These are phyloP conservation scores for Vulpes lagopus DNA, from an alignment of 2,113 vertebrate species.

Conservation along the genomic window DNA sequence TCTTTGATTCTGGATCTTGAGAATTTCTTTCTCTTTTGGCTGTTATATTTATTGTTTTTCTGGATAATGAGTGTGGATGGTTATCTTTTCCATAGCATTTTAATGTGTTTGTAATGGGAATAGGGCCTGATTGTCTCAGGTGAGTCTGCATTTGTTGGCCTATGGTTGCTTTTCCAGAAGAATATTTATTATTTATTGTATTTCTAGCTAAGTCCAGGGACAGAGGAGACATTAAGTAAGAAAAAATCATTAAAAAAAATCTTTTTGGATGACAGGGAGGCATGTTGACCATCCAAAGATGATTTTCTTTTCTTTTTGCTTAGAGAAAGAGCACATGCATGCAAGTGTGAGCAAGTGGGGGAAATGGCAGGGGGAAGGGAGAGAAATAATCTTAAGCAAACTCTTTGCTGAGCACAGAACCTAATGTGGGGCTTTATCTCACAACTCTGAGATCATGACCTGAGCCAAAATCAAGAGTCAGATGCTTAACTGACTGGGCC, in stretches of 20 bases:
- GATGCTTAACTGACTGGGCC: not conserved
- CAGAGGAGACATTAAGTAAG: not conserved
- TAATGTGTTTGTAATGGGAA: not conserved
- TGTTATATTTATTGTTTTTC: not conserved
- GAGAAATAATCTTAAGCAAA: not conserved
- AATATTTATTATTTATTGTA: not conserved
- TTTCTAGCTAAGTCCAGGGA: rapidly evolving
- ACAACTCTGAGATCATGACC: not conserved
- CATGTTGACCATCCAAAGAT: not conserved
- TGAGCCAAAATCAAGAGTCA: not conserved
- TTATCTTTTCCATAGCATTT: not conserved
- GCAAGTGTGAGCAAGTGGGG: not conserved
- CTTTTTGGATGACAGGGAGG: not conserved
- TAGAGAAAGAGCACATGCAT: not conserved
- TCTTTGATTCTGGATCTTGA: not conserved
- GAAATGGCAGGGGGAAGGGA: not conserved
- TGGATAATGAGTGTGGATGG: no score
- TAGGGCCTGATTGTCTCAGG: not conserved
- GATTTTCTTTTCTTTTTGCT: not conserved
- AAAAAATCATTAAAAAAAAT: not conserved
- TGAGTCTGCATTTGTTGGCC: not conserved
- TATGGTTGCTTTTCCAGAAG: slow-evolving; percentile 3
- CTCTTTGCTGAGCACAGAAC: not conserved
- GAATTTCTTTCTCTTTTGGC: not conserved
- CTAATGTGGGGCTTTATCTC: not conserved